phyloP scores from a whole-genome alignment of 2,888 invertebrate genomes.

The Invenusta paracnida region DNA sequence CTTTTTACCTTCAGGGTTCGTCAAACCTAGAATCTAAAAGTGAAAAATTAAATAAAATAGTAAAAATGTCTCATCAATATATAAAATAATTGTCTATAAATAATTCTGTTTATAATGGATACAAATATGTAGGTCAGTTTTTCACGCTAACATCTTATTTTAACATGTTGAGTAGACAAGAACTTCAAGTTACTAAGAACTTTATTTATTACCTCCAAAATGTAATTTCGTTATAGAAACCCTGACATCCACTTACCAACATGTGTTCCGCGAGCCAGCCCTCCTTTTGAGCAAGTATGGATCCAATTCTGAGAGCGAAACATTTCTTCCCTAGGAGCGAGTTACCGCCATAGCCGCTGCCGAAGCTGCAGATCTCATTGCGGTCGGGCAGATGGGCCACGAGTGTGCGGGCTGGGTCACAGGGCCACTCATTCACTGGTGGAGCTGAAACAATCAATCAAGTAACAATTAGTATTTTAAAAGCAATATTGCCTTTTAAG shows the following conservation, averaged over 20 bases:
- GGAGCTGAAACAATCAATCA: conserved; percentile 44
- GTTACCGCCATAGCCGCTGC: conserved; percentile 51
- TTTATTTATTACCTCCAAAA: too few species aligned
- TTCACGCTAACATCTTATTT: too few species aligned
- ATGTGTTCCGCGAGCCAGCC: conserved; percentile 53
- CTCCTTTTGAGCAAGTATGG: conserved; percentile 48
- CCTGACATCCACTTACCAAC: conserved; percentile 46
- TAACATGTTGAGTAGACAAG: too few species aligned
- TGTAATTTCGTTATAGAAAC: not conserved
- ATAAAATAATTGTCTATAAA: too few species aligned
- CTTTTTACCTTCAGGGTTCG: conserved; percentile 49
- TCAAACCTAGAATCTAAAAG: conserved; percentile 49
- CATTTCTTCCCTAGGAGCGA: conserved; percentile 52
- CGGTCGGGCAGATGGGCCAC: conserved; percentile 49
- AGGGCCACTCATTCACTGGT: conserved; percentile 51
- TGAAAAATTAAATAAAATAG: not conserved
- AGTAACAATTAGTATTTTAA: too few species aligned
- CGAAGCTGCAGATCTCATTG: conserved; percentile 49
- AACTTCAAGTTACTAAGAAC: too few species aligned
- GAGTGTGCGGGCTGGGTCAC: conserved; percentile 49
- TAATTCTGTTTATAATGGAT: too few species aligned
- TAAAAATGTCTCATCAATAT: too few species aligned
- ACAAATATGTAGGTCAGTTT: too few species aligned
- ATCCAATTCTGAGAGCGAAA: conserved; percentile 50
- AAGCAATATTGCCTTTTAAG: too few species aligned